Base-by-base conservation (phyloP, 2,113 vertebrate genomes). In the Festucalex cinctus region DNA sequence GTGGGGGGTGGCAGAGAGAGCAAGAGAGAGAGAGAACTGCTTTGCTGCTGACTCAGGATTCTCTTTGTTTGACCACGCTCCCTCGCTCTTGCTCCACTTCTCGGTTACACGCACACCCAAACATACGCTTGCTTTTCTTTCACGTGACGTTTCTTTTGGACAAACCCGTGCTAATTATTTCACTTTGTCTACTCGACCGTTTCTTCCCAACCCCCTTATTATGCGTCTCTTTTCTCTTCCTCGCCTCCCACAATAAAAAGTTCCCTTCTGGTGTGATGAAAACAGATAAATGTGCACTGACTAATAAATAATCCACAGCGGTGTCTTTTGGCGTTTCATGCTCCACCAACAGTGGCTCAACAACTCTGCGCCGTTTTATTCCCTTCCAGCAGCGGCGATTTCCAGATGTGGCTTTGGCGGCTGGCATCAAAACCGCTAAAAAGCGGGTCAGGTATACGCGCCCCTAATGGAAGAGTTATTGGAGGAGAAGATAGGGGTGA, bases 41-140 rank as follows among this genome's bases (percentile, higher is more conserved):
- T 85, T 75, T 86, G 88, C 84, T 90, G 89, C 92, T 93, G 92
- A 93, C 90, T 93, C 92, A 93, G 92, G 91, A 90, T 88, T 93
- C 90, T 92, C 91, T 93, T 92, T 93, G 91, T 93, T 91, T 92
- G 86, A 83, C 87, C 88, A 87, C 80, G 77, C 86, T 85, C 89
- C 69, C 86, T 72, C 73, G 14, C 78, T 83, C 75, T 71, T 44
- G n/a, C 79, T 20, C 71, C 49, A 76, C 76, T 67, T 74, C 78
- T 68, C 74, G 73, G 76, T 73, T 75, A 71, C 76, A 73, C 68
- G 37, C 56, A 20, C 76, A 77, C 46, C 71, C 65, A 71, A 65
- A 76, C 74, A 74, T 72, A 54, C 75, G 72, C 43, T n/a, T 46
- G 83, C 79, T 78, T 78, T 82, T 72, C 75, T 83, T 82, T 65